Evolutionary conservation across 2,888 invertebrate species (phyloP).

Genomic region (Thereva nobilitata): DNA sequence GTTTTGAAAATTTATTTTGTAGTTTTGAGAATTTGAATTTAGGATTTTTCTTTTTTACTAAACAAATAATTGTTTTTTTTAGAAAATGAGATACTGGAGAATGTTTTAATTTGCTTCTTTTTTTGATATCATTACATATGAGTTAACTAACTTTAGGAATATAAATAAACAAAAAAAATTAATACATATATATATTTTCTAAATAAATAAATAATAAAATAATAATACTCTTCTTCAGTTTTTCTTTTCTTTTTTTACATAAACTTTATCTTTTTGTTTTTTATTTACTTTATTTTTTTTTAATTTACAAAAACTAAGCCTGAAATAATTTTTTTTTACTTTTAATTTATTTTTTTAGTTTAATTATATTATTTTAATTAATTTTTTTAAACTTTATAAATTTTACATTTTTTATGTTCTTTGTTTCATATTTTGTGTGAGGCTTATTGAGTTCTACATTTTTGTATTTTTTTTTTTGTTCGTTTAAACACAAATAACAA

Average conservation of each 20-base stretch:
- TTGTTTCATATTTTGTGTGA: not conserved
- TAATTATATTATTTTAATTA: conserved; percentile 22
- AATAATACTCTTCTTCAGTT: conserved; percentile 38
- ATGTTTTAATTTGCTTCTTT: not conserved
- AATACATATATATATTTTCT: conserved; percentile 19
- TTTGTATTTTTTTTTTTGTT: not conserved
- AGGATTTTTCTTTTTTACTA: no score
- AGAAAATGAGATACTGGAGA: not conserved
- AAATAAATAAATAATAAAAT: conserved; percentile 40
- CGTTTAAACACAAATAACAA: conserved; percentile 23
- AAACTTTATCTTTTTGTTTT: not conserved
- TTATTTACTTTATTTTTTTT: not conserved
- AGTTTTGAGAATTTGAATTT: no score
- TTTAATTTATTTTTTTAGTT: not conserved
- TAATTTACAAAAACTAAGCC: no score
- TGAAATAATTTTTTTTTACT: not conserved
- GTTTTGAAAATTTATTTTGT: no score
- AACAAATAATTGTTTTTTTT: no score
- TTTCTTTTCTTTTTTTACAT: conserved; percentile 20
- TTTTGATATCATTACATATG: conserved; percentile 11
- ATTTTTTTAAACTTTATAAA: conserved; percentile 6
- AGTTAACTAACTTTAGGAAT: conserved; percentile 8
- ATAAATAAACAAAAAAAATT: conserved; percentile 31
- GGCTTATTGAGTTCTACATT: conserved; percentile 3
- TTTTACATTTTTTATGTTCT: not conserved